Conservation (phyloP, 2,797 vertebrate species). For the Gobio occitaniae region DNA sequence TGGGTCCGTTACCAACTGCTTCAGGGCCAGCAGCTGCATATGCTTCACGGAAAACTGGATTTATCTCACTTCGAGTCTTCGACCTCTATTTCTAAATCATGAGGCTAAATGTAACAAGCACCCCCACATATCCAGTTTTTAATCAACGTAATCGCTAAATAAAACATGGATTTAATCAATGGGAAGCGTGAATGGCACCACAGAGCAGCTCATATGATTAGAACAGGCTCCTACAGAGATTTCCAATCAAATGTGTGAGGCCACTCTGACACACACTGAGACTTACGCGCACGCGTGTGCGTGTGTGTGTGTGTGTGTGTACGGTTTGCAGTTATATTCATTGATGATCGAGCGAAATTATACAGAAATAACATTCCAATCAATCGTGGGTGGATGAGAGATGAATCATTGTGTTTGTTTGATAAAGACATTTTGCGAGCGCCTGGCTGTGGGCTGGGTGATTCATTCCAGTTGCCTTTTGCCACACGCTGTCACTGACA, state of each 20-base stretch:
- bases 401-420: too few relatives aligned
- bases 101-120: conserved; percentile 23
- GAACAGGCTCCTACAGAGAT: conserved; percentile 25
- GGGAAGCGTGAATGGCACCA: neutral
- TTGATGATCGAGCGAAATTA: too few relatives aligned
- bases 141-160: conserved; percentile 45
- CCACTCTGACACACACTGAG: conserved; percentile 9
- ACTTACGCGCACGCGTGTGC: neutral
- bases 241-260: conserved; percentile 21
- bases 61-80: neutral
- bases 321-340: too few relatives aligned
- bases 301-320: too few relatives aligned
- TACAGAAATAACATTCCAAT: too few relatives aligned
- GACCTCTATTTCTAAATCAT: conserved; percentile 41
- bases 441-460: too few relatives aligned
- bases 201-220: conserved; percentile 30
- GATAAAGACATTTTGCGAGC: too few relatives aligned
- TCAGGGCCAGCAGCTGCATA: conserved; percentile 29
- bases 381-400: too few relatives aligned
- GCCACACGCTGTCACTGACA: too few relatives aligned
- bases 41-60: conserved; percentile 38
- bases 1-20: conserved; percentile 38
- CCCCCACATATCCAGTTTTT: conserved; percentile 24
- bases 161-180: conserved; percentile 48
- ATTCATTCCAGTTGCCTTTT: too few relatives aligned